Evolutionary conservation across 2,797 vertebrate species (phyloP), one percentile per base, ranked within the genome.

Genomic region (Ctenopoma kingsleyae): DNA sequence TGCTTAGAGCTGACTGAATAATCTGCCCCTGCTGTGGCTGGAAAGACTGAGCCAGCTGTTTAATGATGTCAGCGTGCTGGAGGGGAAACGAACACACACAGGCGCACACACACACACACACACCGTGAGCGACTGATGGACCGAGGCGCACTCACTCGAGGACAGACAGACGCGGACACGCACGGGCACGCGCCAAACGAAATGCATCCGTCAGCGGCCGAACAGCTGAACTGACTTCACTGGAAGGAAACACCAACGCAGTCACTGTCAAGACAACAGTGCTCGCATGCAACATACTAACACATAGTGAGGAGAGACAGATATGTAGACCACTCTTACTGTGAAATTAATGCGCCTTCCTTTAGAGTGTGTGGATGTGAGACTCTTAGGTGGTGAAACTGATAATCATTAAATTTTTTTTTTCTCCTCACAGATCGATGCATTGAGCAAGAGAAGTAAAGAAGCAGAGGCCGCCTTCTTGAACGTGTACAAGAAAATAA

Each of bases 391-490:
- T 40, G 61, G 20, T 30, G 19, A 56, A 38, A 35, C 43, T 63
- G 20, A 68, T 57, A 57, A 64, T 47, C 3, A n/a, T 22, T 20
- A 10, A 0, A 8, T 47, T 20, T 20, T 20, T 20, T 20, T 20
- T 65, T 16, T 54, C 46, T 63, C 51, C 56, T 76, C 84, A 66
- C 87, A 99, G 98, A 97, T 99, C 48, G 98, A 99, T 86, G 97
- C 98, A 69, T 90, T 99, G 93, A 98, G 98, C 91, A 99, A 98
- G 93, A 96, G 98, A 94, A 99, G 98, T 94, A 99, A 99, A 96
- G 98, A 99, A 96, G 96, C 98, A 76, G 98, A 99, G 93, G 96
- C 97, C 72, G 98, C 98, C 90, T 99, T 99, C 95, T 94, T 99
- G 92, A 99, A 98, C 86, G 98, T 99, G 85, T 99, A 99, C 90